These are phyloP conservation scores for Plemyria rubiginata DNA, from an alignment of 2,888 invertebrate genomes.

Conservation along the genomic window DNA sequence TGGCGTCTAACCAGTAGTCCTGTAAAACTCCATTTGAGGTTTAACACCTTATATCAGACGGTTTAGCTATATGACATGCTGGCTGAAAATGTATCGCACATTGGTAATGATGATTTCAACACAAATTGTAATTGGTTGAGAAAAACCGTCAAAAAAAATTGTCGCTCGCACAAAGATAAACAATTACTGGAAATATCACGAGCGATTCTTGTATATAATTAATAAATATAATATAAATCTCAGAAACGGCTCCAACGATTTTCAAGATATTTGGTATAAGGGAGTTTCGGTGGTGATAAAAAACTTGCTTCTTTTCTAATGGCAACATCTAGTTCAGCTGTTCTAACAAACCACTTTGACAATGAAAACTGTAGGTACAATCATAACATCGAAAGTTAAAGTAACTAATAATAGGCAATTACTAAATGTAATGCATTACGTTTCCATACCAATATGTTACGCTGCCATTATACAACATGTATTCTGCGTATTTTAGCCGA, in stretches of 20 bases:
- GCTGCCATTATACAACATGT: conserved; percentile 44
- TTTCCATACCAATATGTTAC: conserved; percentile 41
- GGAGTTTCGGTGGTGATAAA: too few relatives aligned
- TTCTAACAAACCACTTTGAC: neutral
- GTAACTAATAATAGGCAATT: conserved; percentile 33
- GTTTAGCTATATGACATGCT: conserved; percentile 30
- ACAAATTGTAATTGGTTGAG: neutral
- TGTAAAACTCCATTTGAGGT: too few relatives aligned
- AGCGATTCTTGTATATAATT: too few relatives aligned
- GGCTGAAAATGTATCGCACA: conserved; percentile 32
- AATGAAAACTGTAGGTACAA: neutral
- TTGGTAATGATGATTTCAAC: conserved; percentile 29
- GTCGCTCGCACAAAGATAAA: too few relatives aligned
- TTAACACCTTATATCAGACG: too few relatives aligned
- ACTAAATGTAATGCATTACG: conserved; percentile 48
- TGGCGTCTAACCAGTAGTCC: too few relatives aligned
- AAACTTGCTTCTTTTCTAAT: too few relatives aligned
- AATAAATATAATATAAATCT: too few relatives aligned
- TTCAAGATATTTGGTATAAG: too few relatives aligned
- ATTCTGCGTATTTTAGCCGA: conserved; percentile 19
- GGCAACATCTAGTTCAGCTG: neutral
- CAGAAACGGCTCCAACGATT: too few relatives aligned
- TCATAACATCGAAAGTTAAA: conserved; percentile 17
- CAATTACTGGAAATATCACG: too few relatives aligned
- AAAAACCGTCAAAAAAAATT: too few relatives aligned